phyloP scores from a whole-genome alignment of 1,140 invertebrate species.

The Cyrtorhinus lividipennis region DNA sequence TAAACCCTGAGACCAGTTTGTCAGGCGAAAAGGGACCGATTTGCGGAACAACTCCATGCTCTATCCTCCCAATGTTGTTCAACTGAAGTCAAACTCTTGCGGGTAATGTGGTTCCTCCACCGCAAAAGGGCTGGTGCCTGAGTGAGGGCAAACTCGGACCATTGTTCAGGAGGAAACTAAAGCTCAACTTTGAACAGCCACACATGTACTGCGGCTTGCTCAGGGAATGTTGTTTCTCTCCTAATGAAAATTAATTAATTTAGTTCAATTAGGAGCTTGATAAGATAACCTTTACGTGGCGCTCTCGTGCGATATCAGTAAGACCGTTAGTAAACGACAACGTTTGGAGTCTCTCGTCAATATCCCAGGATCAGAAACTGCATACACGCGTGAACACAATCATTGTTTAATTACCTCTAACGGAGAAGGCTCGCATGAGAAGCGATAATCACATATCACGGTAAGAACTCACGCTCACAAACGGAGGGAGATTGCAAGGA shows the following conservation, averaged over 20 bases:
- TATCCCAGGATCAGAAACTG: no score
- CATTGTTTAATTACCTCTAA: no score
- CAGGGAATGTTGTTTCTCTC: neutral
- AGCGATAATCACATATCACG: no score
- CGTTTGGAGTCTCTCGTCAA: no score
- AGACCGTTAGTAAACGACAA: no score
- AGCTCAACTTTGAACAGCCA: conserved; percentile 4
- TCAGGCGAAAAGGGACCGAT: neutral
- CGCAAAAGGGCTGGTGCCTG: neutral
- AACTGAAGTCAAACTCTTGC: conserved; percentile 8
- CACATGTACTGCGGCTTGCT: neutral
- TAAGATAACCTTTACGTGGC: no score
- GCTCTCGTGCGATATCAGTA: no score
- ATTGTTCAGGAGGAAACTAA: conserved; percentile 6
- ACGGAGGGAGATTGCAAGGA: no score
- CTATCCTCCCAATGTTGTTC: neutral
- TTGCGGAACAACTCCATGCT: neutral
- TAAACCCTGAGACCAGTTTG: neutral
- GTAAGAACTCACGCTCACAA: no score
- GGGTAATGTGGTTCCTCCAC: neutral
- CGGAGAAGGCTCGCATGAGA: no score
- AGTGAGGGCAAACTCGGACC: conserved; percentile 1
- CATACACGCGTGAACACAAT: no score
- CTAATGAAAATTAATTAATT: conserved; percentile 4
- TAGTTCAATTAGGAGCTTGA: neutral